phyloP scores from a whole-genome alignment of 2,888 invertebrate species.

The Chydorus sphaericus region DNA sequence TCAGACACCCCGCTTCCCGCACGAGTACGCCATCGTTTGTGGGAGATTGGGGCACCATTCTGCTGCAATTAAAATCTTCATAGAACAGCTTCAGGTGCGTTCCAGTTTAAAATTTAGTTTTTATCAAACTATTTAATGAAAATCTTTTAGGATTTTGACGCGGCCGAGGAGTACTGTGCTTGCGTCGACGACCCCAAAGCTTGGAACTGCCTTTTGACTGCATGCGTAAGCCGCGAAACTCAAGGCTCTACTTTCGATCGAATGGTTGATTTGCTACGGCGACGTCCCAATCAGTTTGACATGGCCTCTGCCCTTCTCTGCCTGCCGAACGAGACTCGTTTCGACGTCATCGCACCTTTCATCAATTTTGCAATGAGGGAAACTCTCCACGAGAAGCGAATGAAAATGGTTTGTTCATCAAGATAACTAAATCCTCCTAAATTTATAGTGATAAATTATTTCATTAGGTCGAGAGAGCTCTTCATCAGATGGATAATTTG shows the following conservation, averaged over 20 bases:
- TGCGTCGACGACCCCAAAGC: neutral
- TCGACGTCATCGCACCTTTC: neutral
- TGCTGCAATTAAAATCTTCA: neutral
- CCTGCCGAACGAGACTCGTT: neutral
- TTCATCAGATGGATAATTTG: neutral
- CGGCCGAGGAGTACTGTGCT: slow-evolving; percentile 8
- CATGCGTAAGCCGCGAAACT: neutral
- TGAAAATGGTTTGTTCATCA: neutral
- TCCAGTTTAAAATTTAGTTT: neutral
- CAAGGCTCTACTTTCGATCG: neutral
- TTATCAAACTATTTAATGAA: neutral
- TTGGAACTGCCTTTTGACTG: neutral
- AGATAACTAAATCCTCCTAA: neutral
- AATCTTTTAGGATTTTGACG: slow-evolving; percentile 3
- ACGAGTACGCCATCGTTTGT: slow-evolving; percentile 9
- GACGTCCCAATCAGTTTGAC: slow-evolving; percentile 1
- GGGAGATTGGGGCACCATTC: slow-evolving; percentile 5
- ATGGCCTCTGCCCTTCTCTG: neutral
- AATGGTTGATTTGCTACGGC: neutral
- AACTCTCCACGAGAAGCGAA: neutral
- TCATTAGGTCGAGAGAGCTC: neutral
- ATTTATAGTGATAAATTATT: too few relatives aligned
- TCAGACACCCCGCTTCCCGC: neutral
- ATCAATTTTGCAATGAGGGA: slow-evolving; percentile 4
- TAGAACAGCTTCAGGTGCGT: neutral